These are phyloP conservation scores for Apamea crenata DNA, from an alignment of 2,888 invertebrate species.

Conservation along the genomic window DNA sequence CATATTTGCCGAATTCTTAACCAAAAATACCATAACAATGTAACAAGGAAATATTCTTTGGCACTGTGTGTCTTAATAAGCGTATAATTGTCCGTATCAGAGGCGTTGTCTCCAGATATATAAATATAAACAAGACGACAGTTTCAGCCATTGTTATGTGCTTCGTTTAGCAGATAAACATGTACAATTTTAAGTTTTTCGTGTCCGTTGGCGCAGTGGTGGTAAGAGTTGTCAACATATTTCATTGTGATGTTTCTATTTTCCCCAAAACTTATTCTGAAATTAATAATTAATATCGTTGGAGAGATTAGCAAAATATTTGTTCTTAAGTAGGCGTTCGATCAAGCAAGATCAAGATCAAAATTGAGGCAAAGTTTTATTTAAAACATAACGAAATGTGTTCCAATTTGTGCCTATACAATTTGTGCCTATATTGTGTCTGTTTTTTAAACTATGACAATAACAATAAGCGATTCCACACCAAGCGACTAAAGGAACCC, in stretches of 20 bases:
- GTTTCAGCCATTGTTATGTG: constrained; percentile 24
- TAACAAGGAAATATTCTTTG: constrained; percentile 44
- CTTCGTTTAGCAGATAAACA: constrained; percentile 47
- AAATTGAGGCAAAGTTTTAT: neutral
- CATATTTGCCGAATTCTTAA: constrained; percentile 45
- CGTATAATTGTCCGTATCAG: constrained; percentile 57
- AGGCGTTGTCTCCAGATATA: constrained; percentile 55
- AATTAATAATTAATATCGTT: neutral
- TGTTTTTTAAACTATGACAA: neutral
- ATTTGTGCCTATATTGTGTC: neutral
- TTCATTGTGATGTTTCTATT: neutral
- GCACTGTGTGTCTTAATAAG: constrained; percentile 37
- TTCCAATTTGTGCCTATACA: neutral
- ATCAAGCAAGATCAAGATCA: neutral
- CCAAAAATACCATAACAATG: constrained; percentile 39
- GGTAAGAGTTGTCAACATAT: constrained; percentile 62
- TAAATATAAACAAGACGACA: constrained; percentile 45
- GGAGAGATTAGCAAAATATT: neutral
- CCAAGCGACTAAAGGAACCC: neutral
- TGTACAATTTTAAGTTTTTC: constrained; percentile 50
- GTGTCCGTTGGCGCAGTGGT: constrained; percentile 42
- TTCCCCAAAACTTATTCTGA: neutral
- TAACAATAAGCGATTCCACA: neutral
- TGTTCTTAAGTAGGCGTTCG: neutral
- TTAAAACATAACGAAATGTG: neutral